phyloP scores from a whole-genome alignment of 2,113 vertebrate genomes.

The Brachionichthys hirsutus region DNA sequence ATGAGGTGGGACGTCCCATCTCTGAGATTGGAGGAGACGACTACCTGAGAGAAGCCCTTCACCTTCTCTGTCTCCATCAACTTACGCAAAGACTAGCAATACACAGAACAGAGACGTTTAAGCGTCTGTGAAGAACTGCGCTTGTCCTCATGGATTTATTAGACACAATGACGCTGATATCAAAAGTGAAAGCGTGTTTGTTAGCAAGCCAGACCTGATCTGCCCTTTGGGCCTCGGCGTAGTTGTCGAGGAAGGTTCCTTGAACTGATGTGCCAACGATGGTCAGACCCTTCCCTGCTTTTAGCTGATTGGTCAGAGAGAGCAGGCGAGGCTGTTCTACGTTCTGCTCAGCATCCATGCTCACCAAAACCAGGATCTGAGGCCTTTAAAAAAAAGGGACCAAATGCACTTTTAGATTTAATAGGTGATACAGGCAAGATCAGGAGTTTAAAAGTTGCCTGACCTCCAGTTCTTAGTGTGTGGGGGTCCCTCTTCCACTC shows the following conservation, averaged over 20 bases:
- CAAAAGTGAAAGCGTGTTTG: not conserved
- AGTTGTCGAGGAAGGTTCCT: constrained; percentile 91
- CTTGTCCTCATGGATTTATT: not conserved
- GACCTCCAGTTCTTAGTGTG: constrained; percentile 99
- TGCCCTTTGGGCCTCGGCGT: constrained; percentile 86
- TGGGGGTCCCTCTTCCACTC: constrained; percentile 93
- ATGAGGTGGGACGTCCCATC: constrained; percentile 95
- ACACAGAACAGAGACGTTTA: not conserved
- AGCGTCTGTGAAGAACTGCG: not conserved
- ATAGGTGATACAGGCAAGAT: not conserved
- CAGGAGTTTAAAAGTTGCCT: constrained; percentile 19
- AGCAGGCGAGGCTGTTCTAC: constrained; percentile 94
- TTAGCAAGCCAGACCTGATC: constrained; percentile 83
- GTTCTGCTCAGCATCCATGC: constrained; percentile 90
- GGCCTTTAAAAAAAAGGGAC: constrained; percentile 74
- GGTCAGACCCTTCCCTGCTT: constrained; percentile 97
- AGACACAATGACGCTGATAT: not conserved
- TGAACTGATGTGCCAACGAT: constrained; percentile 93
- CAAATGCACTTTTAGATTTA: not conserved
- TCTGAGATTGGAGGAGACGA: constrained; percentile 92
- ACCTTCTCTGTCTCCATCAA: constrained; percentile 96
- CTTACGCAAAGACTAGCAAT: constrained; percentile 85
- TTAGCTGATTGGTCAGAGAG: constrained; percentile 93
- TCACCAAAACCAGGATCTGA: constrained; percentile 91
- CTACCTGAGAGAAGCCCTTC: constrained; percentile 96